Conservation (phyloP, 2,888 invertebrate species). For the Theretra japonica region DNA sequence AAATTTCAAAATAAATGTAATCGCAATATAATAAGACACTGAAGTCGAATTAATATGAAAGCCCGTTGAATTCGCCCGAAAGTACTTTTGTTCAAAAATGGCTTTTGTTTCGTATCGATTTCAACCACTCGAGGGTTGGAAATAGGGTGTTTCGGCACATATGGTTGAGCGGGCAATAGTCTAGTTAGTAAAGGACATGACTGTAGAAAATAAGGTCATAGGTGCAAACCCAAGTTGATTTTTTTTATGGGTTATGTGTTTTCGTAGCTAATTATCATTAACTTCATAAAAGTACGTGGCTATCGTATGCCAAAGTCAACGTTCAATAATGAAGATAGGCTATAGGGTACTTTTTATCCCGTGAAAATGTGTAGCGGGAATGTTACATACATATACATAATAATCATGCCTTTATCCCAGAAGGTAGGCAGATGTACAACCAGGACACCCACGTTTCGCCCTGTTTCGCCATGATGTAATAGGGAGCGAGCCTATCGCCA, state of each 20-base stretch:
- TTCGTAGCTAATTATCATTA: background rate
- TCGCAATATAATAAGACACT: conserved; percentile 50
- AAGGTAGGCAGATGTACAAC: no score
- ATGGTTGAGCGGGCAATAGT: background rate
- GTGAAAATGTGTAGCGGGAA: no score
- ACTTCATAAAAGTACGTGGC: no score
- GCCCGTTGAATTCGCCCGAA: conserved; percentile 34
- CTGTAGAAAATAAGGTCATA: background rate
- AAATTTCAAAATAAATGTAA: conserved; percentile 55
- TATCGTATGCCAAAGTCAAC: no score
- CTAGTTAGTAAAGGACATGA: background rate
- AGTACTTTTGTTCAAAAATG: conserved; percentile 33
- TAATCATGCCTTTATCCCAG: no score
- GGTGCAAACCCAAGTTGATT: background rate
- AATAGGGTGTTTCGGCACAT: background rate
- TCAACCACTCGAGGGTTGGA: background rate
- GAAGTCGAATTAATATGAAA: conserved; percentile 46
- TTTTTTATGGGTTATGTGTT: background rate
- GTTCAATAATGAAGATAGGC: no score
- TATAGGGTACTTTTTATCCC: no score
- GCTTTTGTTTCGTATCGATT: conserved; percentile 4
- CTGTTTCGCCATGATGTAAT: no score
- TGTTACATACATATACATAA: no score
- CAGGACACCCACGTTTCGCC: no score
- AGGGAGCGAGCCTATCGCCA: no score